These are phyloP conservation scores for Coracopsis vasa DNA, from an alignment of 2,113 vertebrate species.

Conservation along the genomic window DNA sequence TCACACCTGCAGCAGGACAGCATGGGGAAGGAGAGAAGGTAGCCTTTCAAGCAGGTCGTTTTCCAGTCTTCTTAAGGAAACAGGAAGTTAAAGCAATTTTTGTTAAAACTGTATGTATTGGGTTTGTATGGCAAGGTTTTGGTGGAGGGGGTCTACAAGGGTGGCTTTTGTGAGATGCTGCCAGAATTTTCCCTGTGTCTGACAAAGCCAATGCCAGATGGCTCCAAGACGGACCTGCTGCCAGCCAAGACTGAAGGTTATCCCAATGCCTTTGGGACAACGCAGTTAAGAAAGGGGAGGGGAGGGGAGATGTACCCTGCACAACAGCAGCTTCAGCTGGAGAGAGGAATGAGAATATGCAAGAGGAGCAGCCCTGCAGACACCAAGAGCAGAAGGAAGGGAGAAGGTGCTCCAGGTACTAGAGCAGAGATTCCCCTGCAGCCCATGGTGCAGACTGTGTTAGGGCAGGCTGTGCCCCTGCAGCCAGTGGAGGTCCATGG, in stretches of 20 bases:
- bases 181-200: neutral
- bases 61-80: neutral
- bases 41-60: neutral
- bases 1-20: neutral
- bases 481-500: neutral
- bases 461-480: neutral
- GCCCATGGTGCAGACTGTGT: neutral
- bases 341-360: neutral
- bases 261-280: neutral
- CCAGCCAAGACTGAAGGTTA: neutral
- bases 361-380: neutral
- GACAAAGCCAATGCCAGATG: fast-evolving
- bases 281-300: neutral
- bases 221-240: neutral
- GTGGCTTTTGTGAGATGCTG: neutral
- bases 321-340: neutral
- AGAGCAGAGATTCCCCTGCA: neutral
- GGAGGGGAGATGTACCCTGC: neutral
- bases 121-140: neutral
- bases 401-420: neutral
- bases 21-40: neutral
- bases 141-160: fast-evolving
- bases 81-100: fast-evolving
- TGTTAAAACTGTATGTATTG: neutral
- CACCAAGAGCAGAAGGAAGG: neutral